A percentile compares a stretch with the other conserved stretches of the same genome.
Conservation (phyloP, 2,888 invertebrate genomes). For the Caenorhabditis sp. region DNA sequence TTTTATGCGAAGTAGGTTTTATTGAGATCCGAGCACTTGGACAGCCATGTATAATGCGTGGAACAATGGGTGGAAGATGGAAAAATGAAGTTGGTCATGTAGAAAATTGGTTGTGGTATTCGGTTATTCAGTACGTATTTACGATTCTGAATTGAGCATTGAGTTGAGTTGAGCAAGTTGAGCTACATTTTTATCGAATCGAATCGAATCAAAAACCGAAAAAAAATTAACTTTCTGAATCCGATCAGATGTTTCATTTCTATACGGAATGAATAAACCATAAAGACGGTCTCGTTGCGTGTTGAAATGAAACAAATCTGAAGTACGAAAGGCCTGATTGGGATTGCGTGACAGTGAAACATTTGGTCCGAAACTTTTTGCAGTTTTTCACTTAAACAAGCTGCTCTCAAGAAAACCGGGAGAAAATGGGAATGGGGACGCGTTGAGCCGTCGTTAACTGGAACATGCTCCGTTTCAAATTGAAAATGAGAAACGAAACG, state of each 20-base stretch:
- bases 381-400: not conserved
- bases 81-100: conserved; percentile 44
- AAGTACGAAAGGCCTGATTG: not conserved
- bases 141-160: conserved; percentile 11
- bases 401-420: not conserved
- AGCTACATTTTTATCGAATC: conserved; percentile 23
- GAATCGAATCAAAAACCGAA: no score
- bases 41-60: conserved; percentile 26
- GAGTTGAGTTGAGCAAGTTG: no score
- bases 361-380: conserved; percentile 15
- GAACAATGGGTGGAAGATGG: conserved; percentile 34
- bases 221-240: conserved; percentile 16
- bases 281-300: conserved; percentile 21
- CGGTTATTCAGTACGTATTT: no score
- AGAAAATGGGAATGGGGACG: conserved; percentile 13
- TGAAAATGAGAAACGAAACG: conserved; percentile 41
- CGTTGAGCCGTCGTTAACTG: conserved; percentile 21
- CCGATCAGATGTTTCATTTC: not conserved
- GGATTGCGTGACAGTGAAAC: conserved; percentile 51
- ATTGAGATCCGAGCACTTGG: conserved; percentile 11
- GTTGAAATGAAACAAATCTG: conserved; percentile 42
- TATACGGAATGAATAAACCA: conserved; percentile 41
- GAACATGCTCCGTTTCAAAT: conserved; percentile 50
- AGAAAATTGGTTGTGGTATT: conserved; percentile 48
- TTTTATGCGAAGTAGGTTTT: conserved; percentile 2